A percentile compares a stretch with the other conserved stretches of the same genome.
phyloP scores from a whole-genome alignment of 2,113 vertebrate genomes.

The Lagopus muta region DNA sequence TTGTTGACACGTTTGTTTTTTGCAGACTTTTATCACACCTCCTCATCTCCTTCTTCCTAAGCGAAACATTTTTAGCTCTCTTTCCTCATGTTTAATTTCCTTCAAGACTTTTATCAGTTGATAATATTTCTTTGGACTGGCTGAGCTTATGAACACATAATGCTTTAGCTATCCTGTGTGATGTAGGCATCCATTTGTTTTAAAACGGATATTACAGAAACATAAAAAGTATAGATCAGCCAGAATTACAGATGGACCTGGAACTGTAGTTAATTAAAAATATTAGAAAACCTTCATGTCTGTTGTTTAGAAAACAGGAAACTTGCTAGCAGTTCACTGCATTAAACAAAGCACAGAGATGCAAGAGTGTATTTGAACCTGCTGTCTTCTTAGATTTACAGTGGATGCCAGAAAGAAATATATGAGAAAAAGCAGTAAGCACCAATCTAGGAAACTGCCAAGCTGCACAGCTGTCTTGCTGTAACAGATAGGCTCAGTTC shows the following conservation, averaged over 20 bases:
- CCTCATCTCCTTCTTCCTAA: constrained; percentile 29
- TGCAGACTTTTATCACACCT: neutral
- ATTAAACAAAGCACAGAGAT: neutral
- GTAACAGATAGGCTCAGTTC: neutral
- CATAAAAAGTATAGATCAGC: constrained; percentile 7
- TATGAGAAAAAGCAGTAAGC: neutral
- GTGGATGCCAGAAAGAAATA: neutral
- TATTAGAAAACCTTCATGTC: neutral
- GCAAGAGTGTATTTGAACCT: neutral
- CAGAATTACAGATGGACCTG: neutral
- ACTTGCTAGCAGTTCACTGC: neutral
- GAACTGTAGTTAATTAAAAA: constrained; percentile 55
- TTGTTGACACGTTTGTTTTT: constrained; percentile 3
- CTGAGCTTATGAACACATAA: constrained; percentile 19
- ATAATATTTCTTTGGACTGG: constrained; percentile 7
- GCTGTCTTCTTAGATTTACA: neutral
- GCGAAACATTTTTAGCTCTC: constrained; percentile 14
- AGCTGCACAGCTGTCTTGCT: neutral
- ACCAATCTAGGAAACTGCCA: neutral
- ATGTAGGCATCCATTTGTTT: neutral
- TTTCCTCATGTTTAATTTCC: constrained; percentile 72
- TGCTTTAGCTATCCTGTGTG: neutral
- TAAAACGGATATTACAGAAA: constrained; percentile 58
- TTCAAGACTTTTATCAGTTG: constrained; percentile 36
- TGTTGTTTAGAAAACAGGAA: constrained; percentile 33